Evolutionary conservation across 2,888 invertebrate genomes (phyloP).

Genomic region (Lobophora halterata): DNA sequence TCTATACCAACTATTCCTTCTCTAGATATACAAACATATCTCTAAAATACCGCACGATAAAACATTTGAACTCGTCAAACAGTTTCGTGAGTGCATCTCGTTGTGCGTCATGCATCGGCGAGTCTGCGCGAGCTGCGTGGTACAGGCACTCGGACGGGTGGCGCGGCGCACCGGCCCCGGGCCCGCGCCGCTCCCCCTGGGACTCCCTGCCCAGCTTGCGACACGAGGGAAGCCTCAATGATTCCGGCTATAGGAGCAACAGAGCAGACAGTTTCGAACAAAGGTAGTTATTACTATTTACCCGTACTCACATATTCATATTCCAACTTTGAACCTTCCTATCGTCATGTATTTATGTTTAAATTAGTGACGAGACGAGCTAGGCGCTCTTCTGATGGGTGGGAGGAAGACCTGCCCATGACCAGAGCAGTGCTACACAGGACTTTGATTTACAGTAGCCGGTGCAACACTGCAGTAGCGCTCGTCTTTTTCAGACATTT

Average conservation of each 20-base stretch:
- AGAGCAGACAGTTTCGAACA: slow-evolving; percentile 93
- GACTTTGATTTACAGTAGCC: too few relatives aligned
- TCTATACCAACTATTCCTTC: neutral
- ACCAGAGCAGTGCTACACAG: too few relatives aligned
- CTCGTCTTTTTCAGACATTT: too few relatives aligned
- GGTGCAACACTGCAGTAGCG: too few relatives aligned
- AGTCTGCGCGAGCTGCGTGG: slow-evolving; percentile 93
- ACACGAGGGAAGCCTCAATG: slow-evolving; percentile 92
- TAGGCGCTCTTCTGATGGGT: too few relatives aligned
- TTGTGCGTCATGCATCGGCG: slow-evolving; percentile 94
- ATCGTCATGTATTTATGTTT: neutral
- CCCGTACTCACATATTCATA: slow-evolving; percentile 2
- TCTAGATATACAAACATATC: neutral
- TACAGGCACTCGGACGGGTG: slow-evolving; percentile 94
- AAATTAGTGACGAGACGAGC: too few relatives aligned
- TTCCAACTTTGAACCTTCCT: too few relatives aligned
- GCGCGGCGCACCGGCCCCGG: slow-evolving; percentile 81
- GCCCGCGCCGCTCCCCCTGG: slow-evolving; percentile 91
- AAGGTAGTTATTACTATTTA: slow-evolving; percentile 77
- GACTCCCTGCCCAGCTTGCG: slow-evolving; percentile 92
- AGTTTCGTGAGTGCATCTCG: slow-evolving; percentile 83
- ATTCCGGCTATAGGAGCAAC: slow-evolving; percentile 92
- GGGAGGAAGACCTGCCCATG: too few relatives aligned
- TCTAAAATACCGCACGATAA: slow-evolving; percentile 1
- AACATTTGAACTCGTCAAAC: slow-evolving; percentile 24